Percentiles rank a stretch among this genome's conserved stretches.
phyloP scores from a whole-genome alignment of 2,797 vertebrate genomes.

The Lepus townsendii region DNA sequence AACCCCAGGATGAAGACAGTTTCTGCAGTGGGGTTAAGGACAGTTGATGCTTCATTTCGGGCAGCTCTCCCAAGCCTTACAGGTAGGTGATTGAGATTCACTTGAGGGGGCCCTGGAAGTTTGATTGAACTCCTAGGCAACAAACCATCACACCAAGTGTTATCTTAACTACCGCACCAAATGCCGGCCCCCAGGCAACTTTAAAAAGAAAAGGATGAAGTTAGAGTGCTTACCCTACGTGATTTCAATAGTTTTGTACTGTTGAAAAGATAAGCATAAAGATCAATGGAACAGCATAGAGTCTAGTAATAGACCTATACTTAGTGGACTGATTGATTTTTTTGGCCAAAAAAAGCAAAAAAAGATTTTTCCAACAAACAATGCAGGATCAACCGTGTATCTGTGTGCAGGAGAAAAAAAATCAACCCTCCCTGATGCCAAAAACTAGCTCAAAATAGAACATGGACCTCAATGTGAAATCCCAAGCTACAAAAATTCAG shows the following conservation, averaged over 20 bases:
- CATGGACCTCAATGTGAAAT: neutral
- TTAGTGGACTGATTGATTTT: neutral
- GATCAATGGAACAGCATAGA: no score
- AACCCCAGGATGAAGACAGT: no score
- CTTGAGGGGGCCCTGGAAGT: no score
- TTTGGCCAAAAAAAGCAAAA: neutral
- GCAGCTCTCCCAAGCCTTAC: no score
- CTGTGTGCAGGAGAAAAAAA: neutral
- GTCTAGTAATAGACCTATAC: neutral
- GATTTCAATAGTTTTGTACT: neutral
- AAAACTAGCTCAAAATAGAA: slow-evolving; percentile 26
- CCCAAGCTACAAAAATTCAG: slow-evolving; percentile 2
- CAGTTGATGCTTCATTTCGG: no score
- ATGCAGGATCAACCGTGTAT: neutral
- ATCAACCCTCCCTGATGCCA: neutral
- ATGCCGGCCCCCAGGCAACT: neutral
- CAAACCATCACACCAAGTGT: no score
- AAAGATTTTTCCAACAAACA: slow-evolving; percentile 36
- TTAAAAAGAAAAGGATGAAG: slow-evolving; percentile 24
- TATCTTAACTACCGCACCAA: no score
- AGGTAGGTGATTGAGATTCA: no score
- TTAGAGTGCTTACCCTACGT: neutral
- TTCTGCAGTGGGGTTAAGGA: no score
- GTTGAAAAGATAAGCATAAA: neutral
- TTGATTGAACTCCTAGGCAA: no score